Evolutionary conservation across 1,140 invertebrate species (phyloP).

Genomic region (Drosophila leontia): DNA sequence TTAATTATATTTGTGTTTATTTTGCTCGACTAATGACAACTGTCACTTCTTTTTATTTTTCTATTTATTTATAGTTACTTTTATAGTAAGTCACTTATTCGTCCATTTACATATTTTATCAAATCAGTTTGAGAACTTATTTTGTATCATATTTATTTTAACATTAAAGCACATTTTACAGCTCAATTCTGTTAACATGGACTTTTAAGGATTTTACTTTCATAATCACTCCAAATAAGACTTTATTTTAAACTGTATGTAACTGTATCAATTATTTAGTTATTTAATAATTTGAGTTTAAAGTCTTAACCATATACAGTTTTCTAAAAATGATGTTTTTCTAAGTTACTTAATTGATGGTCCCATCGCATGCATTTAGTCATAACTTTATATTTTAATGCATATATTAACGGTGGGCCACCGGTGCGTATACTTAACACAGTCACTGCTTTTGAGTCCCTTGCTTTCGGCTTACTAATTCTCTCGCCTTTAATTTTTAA

Average conservation of each 20-base stretch:
- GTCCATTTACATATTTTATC: no score
- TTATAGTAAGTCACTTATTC: background rate
- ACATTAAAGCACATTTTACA: background rate
- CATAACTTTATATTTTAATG: conserved; percentile 3
- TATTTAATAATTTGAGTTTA: no score
- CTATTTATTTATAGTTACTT: background rate
- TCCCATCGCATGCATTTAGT: conserved; percentile 3
- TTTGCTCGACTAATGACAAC: no score
- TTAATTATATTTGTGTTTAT: background rate
- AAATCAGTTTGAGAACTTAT: no score
- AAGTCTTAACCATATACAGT: background rate
- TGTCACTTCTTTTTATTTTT: background rate
- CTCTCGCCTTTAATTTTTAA: conserved; percentile 39
- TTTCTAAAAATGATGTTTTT: background rate
- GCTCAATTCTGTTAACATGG: background rate
- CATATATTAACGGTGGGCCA: background rate
- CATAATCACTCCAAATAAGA: background rate
- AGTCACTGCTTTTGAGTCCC: conserved; percentile 9
- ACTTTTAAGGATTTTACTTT: background rate
- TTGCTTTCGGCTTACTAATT: conserved; percentile 20
- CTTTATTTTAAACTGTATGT: background rate
- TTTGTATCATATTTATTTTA: background rate
- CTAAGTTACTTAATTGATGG: background rate
- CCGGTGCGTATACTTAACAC: conserved; percentile 30
- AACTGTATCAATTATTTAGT: no score